Percentiles rank a stretch among this genome's conserved stretches.
These are phyloP conservation scores for Andinoacara biseriatus DNA, from an alignment of 2,113 vertebrate species.

Conservation along the genomic window DNA sequence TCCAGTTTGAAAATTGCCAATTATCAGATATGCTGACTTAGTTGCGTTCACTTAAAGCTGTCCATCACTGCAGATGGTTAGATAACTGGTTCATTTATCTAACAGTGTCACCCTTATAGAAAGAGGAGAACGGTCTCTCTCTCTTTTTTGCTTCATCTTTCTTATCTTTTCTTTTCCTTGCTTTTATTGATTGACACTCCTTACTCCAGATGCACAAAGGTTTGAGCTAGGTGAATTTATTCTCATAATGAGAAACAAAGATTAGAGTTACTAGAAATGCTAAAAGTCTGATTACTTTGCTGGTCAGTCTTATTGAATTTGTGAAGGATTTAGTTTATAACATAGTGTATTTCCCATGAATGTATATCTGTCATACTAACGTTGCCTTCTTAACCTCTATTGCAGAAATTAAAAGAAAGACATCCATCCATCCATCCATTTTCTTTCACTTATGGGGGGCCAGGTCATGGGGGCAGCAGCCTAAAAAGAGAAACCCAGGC, in stretches of 20 bases:
- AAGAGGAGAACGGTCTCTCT: not conserved
- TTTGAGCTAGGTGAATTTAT: not conserved
- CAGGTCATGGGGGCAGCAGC: too few species aligned
- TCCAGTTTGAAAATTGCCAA: conserved; percentile 48
- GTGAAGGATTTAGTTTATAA: not conserved
- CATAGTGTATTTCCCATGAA: too few species aligned
- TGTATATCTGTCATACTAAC: too few species aligned
- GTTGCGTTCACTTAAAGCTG: conserved; percentile 43
- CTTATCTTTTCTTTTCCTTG: not conserved
- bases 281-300: not conserved
- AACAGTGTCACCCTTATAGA: not conserved
- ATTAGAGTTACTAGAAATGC: too few species aligned
- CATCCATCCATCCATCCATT: too few species aligned
- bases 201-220: too few species aligned
- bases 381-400: too few species aligned
- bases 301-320: not conserved
- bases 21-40: conserved; percentile 67
- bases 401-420: too few species aligned
- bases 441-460: too few species aligned
- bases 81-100: conserved; percentile 33
- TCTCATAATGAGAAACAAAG: not conserved
- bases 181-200: not conserved
- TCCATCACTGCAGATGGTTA: conserved; percentile 47
- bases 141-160: not conserved
- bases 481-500: too few species aligned